Evolutionary conservation across 2,113 vertebrate species (phyloP).

Genomic region (Amia ocellicauda): DNA sequence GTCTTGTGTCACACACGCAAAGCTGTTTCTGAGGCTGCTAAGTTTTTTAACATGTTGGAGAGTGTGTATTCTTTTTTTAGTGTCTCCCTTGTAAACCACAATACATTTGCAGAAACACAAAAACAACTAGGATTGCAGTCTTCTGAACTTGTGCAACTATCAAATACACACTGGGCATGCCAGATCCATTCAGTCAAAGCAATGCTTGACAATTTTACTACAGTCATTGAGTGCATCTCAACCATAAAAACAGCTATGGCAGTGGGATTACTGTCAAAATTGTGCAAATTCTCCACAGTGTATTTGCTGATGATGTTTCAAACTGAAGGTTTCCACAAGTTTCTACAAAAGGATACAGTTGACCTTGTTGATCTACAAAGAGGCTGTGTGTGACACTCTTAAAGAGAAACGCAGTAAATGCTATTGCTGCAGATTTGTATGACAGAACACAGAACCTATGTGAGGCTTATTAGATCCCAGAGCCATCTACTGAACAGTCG

Average conservation of each 20-base stretch:
- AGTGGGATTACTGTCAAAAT: neutral
- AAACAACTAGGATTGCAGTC: too few species aligned
- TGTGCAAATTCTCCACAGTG: neutral
- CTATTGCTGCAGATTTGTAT: neutral
- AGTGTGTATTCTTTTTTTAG: too few species aligned
- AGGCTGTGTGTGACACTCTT: neutral
- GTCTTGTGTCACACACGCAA: too few species aligned
- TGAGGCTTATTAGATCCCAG: neutral
- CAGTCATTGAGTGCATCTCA: neutral
- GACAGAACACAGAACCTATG: neutral
- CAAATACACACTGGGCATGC: too few species aligned
- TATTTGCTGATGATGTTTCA: neutral
- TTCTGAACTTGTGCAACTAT: too few species aligned
- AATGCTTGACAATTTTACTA: too few species aligned
- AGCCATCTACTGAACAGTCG: neutral
- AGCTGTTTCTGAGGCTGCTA: too few species aligned
- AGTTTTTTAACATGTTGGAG: too few species aligned
- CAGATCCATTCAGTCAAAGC: too few species aligned
- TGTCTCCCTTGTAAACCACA: too few species aligned
- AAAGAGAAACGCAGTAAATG: neutral
- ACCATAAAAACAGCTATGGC: neutral
- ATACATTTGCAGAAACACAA: too few species aligned
- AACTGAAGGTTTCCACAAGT: neutral
- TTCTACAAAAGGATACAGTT: neutral
- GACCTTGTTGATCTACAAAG: slow-evolving; percentile 2